Evolutionary conservation across 2,797 vertebrate species (phyloP).

Genomic region (Gadopsis bispinosus): DNA sequence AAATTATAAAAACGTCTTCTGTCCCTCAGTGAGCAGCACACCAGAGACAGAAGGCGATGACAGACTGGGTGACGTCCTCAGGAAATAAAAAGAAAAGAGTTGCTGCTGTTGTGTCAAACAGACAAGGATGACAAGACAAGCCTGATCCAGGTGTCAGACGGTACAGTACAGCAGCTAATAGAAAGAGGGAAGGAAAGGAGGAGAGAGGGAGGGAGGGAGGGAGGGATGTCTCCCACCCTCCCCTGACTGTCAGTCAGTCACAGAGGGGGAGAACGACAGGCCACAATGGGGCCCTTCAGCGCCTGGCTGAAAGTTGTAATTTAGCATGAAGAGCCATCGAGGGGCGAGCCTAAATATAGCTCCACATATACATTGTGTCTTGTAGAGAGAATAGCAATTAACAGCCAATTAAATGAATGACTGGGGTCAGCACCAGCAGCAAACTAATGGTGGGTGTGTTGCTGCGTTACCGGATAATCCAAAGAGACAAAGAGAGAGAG

Average conservation of each 20-base stretch:
- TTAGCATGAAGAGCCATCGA: slow-evolving; percentile 85
- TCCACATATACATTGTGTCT: slow-evolving; percentile 82
- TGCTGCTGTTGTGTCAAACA: slow-evolving; percentile 56
- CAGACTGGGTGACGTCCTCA: slow-evolving; percentile 40
- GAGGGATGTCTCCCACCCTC: slow-evolving; percentile 58
- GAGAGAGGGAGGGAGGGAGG: slow-evolving; percentile 56
- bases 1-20: slow-evolving; percentile 23
- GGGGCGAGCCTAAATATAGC: slow-evolving; percentile 84
- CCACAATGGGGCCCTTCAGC: slow-evolving; percentile 86
- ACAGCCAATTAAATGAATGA: slow-evolving; percentile 87
- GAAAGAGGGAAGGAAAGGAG: slow-evolving; percentile 57
- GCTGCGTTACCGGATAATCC: slow-evolving; percentile 75
- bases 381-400: slow-evolving; percentile 86
- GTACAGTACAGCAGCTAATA: slow-evolving; percentile 63
- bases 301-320: slow-evolving; percentile 85
- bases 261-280: slow-evolving; percentile 84
- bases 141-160: slow-evolving; percentile 75
- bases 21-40: not conserved
- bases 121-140: slow-evolving; percentile 32
- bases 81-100: slow-evolving; percentile 52
- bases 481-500: slow-evolving; percentile 72
- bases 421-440: slow-evolving; percentile 81
- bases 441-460: slow-evolving; percentile 81
- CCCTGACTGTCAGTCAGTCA: slow-evolving; percentile 83
- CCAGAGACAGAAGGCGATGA: slow-evolving; percentile 41